Base-by-base conservation (phyloP, 2,113 vertebrate species). In the Spea multiplicata region DNA sequence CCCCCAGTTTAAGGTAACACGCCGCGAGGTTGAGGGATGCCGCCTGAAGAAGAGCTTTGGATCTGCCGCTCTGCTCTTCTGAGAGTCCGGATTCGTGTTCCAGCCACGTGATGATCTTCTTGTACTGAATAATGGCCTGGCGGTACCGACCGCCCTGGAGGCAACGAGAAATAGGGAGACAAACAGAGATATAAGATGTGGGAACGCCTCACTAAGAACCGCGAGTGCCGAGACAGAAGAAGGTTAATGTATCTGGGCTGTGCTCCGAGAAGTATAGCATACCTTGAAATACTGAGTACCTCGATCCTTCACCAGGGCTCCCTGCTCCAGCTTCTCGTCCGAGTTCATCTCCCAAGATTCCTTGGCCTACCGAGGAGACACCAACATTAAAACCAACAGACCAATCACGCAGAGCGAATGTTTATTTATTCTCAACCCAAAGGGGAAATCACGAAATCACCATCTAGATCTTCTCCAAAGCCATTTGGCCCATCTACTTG, bases 331-430 rank as follows among this genome's bases (percentile, higher is more conserved):
- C 86, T 99, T 99, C 88, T 99, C 97, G 55, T 82, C 81, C 0
- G 92, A 88, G 84, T 92, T 98, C 97, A 99, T 98, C 85, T 99
- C 96, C 97, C 97, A 99, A 0, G 96, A 96, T 70, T 98, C 96
- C 81, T 98, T 99, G 14, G 96, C 95, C 97, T 98, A 85, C 5
- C 14, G 6, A 44, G 66, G 2, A 44, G 8, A 44, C 5, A 67
- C 14, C 14, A 59, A 14, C 5, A 55, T 67, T 67, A 46, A 44
- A 46, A 66, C 8, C 10, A 16, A 62, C 59, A 62, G 2, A n/a
- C 59, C 5, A 62, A 13, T 3, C 7, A 6, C 59, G 17, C 30
- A 30, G 2, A 30, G 30, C 30, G 30, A 30, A 30, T 30, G 30
- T 47, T 57, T 71, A 2, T 30, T 30, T 30, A 30, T 30, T 30